Evolutionary conservation across 2,888 invertebrate genomes (phyloP), one percentile per base, ranked within the genome.

Genomic region (Dryocosmus kuriphilus): DNA sequence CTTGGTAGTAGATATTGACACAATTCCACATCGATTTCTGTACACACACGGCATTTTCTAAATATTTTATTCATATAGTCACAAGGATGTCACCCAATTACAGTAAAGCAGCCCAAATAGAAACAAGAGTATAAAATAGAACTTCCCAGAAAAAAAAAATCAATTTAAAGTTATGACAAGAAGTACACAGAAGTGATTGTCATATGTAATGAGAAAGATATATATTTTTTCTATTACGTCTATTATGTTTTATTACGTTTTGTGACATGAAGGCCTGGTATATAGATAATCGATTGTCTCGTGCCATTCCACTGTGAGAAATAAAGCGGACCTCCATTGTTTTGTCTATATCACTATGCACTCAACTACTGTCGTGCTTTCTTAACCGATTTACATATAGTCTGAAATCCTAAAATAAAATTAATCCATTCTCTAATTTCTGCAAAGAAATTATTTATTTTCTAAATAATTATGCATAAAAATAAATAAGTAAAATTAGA

Each of bases 281-380:
- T 71, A 71, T 71, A 71, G 51, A 76, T 77, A 78, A 78, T 80
- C 67, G 79, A 78, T 79, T 79, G 75, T 65, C 61, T 75, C 35
- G 24, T 27, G 27, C 55, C 24, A 73, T 62, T 57, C 41, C 32
- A 71, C 35, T 61, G 32, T 61, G 32, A 76, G 75, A 78, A 77
- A 74, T 74, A 71, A 79, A 74, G 75, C 35, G 51, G 51, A 76
- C 71, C 51, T 80, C 78, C 75, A 80, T 83, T 86, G 86, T 86
- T 86, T 86, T 86, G 84, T 87, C 86, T 84, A 86, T 86, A 87
- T 85, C 84, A 82, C 84, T 81, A 84, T 77, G 85, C 81, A 75
- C 55, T 80, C 74, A 38, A 75, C 16, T 27, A 61, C 55, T 67
- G 38, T 55, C 60, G 14, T 71, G 38, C 57, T 32, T 71, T 71